Base-by-base conservation (phyloP, 2,888 invertebrate species). In the Ormia ochracea region DNA sequence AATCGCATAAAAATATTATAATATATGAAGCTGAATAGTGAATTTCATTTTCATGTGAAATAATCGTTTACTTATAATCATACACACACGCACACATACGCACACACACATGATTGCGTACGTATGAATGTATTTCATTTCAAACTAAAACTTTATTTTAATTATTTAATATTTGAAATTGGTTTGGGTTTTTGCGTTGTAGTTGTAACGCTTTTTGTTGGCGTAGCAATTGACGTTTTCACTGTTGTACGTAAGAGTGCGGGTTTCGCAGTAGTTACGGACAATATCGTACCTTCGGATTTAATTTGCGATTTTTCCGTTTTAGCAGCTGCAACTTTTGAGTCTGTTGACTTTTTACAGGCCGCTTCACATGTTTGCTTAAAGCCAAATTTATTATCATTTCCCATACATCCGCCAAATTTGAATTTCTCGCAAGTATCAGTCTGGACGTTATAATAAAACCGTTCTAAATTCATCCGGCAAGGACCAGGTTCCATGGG, bases 341-440 rank as follows among this genome's bases (percentile, higher is more conserved):
- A 3, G 17, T 1, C 9, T 36, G 52, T 33, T 23, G 56, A 52
- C 17, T 76, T 61, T 66, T 58, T 65, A 41, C 89, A 88, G 0
- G 85, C 84, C 33, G 82, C 82, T 76, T 88, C 86, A 68, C 88
- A 89, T 4, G 85, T 85, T 70, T 84, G 82, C n/a, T 82, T 76
- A 36, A 86, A 84, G 0, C 85, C 86, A 79, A 86, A 89, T 19
- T 85, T 85, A 78, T 89, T 89, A 26, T 85, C 87, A 54, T 88
- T 89, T 41, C 89, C 89, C 3, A 73, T 82, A 56, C 89, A 89
- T 36, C 89, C 89, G 2, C 89, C 88, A 75, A 84, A 89, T 23
- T 82, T 84, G 61, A 89, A 89, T 19, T 76, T 72, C 50, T 87
- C 85, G 50, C 89, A 89, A 12, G 74, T 50, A 28, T 87, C 86